Percentiles rank a stretch among this genome's conserved stretches.
Conservation (phyloP, 2,113 vertebrate genomes). For the Trichechus manatus region DNA sequence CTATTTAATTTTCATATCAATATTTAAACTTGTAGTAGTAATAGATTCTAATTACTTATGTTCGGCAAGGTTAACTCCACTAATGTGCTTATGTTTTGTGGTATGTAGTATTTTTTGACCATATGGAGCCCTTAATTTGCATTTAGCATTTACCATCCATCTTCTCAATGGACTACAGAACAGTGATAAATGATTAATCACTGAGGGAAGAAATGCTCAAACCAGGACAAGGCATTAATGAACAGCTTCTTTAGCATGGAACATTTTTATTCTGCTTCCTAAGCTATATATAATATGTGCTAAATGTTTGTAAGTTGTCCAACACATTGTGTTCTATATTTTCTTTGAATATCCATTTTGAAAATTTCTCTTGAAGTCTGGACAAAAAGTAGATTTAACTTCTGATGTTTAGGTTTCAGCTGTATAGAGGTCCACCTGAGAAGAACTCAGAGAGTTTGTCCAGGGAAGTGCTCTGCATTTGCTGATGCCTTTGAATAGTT, state of each 20-base stretch:
- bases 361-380: background rate
- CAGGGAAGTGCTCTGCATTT: background rate
- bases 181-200: slow-evolving; percentile 49
- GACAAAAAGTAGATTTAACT: background rate
- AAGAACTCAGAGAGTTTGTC: background rate
- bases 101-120: slow-evolving; percentile 61
- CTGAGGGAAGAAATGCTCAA: slow-evolving; percentile 14
- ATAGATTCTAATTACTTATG: slow-evolving; percentile 66
- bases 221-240: background rate
- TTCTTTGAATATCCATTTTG: slow-evolving; percentile 34
- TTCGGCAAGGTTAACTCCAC: slow-evolving; percentile 69
- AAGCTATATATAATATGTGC: background rate
- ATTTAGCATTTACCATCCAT: slow-evolving; percentile 47
- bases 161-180: slow-evolving; percentile 35
- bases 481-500: background rate
- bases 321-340: background rate
- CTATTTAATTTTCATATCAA: slow-evolving; percentile 59
- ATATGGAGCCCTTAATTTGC: slow-evolving; percentile 71
- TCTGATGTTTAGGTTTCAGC: background rate
- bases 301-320: background rate
- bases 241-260: background rate
- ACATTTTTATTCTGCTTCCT: slow-evolving; percentile 41
- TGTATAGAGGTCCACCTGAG: background rate
- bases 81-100: slow-evolving; percentile 72
- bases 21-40: slow-evolving; percentile 63